Evolutionary conservation across 2,113 vertebrate species (phyloP).

Genomic region (Pteronura brasiliensis): DNA sequence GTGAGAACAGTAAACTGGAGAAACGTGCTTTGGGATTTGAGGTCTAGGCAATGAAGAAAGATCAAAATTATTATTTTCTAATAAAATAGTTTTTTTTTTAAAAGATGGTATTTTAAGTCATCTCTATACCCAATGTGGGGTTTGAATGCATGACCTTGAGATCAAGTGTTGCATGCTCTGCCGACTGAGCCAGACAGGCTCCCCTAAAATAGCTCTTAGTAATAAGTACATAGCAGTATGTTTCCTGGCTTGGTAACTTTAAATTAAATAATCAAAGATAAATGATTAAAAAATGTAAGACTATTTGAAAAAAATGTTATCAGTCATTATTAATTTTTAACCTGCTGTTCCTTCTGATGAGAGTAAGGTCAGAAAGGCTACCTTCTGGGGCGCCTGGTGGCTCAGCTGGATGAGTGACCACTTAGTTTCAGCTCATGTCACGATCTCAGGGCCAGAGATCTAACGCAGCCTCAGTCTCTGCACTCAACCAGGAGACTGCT

Average conservation of each 20-base stretch:
- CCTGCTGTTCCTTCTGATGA: background rate
- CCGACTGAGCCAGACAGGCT: background rate
- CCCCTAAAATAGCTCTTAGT: background rate
- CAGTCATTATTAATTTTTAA: background rate
- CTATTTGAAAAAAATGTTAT: background rate
- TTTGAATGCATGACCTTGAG: background rate
- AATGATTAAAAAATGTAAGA: background rate
- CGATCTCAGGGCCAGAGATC: background rate
- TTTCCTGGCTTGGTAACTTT: background rate
- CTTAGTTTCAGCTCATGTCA: background rate
- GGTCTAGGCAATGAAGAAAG: constrained; percentile 8
- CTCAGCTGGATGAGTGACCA: background rate
- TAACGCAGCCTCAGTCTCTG: background rate
- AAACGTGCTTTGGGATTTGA: background rate
- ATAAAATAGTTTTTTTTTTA: background rate
- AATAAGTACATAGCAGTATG: background rate
- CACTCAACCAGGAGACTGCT: background rate
- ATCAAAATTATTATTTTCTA: background rate
- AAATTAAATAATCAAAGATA: constrained; percentile 28
- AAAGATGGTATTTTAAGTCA: background rate
- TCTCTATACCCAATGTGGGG: background rate
- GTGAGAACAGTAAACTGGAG: background rate
- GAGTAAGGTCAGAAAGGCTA: background rate
- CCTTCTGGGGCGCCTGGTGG: background rate
- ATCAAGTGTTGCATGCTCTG: background rate